Base-by-base conservation (phyloP, 2,797 vertebrate species). In the Artibeus jamaicensis region DNA sequence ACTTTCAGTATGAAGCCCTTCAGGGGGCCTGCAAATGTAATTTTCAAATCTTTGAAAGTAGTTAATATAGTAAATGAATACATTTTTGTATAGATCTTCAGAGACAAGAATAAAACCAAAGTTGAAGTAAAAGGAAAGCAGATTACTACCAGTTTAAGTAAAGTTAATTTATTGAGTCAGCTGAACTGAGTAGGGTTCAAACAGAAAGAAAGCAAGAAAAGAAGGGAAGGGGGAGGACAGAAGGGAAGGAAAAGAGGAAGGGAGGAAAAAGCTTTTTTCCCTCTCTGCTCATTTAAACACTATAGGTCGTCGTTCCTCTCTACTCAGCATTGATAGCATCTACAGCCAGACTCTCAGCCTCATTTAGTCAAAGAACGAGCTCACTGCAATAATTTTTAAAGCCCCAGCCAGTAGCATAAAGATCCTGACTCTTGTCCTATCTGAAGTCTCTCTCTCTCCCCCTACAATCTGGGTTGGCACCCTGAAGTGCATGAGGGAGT, bases 31-130 rank as follows among this genome's bases (percentile, higher is more conserved):
- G 53, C 68, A 46, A 83, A 32, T 39, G 12, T 9, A 91, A 77
- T 70, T 53, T 82, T 44, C 34, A 73, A 83, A 65, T 32, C 67
- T 86, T 50, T 86, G 24, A 71, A 68, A 39, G 18, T 53, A 44
- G 59, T 68, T 21, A 83, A 74, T 53, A 42, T 10, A 14, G 70
- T 12, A 93, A 76, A 42, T 79, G 4, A 79, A 71, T 85, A n/a
- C 19, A 70, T 4, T 74, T 81, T 19, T 67, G 22, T 46, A 42
- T 62, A 15, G 62, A 26, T 50, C 34, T 68, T 92, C 53, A 77
- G 57, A 87, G 57, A 67, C 21, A 67, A 76, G 32, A 84, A 89
- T 46, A 76, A 87, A 71, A 77, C 39, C 57, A 91, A 92, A 71
- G 53, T 32, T 86, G 65, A 93, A 83, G 7, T 29, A 32, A 91